phyloP scores from a whole-genome alignment of 1,140 invertebrate species.

The Drosophila ficusphila region DNA sequence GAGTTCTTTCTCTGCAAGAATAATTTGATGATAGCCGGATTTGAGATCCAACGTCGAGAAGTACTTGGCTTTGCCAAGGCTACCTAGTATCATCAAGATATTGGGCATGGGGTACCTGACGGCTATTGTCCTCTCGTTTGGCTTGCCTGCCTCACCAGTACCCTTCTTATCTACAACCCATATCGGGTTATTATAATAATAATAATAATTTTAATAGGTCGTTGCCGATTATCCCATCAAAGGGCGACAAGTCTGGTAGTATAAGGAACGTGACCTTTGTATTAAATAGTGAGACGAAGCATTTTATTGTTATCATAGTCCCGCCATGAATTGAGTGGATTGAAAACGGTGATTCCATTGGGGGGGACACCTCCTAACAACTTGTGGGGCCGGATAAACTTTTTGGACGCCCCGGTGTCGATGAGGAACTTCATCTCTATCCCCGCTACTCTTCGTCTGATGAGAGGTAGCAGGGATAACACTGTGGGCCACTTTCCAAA shows the following conservation, averaged over 20 bases:
- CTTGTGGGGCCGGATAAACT: not conserved
- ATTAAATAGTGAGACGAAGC: not conserved
- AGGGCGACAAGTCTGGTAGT: not conserved
- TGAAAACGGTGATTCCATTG: not conserved
- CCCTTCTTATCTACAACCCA: not conserved
- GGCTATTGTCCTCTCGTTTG: too few species aligned
- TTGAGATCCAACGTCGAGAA: too few species aligned
- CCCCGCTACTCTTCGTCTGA: not conserved
- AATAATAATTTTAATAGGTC: not conserved
- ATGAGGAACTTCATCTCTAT: not conserved
- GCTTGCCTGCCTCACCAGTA: not conserved
- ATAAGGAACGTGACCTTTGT: not conserved
- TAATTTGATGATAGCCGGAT: too few species aligned
- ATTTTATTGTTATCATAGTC: not conserved
- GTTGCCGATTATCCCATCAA: too few species aligned
- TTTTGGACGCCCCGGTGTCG: not conserved
- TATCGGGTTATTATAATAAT: not conserved
- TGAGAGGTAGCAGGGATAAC: too few species aligned
- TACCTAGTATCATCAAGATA: too few species aligned
- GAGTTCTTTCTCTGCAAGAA: too few species aligned
- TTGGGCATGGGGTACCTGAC: too few species aligned
- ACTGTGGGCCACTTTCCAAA: too few species aligned
- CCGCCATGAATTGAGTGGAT: not conserved
- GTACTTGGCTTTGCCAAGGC: too few species aligned
- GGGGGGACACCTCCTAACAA: too few species aligned